Percentiles rank a stretch among this genome's conserved stretches.
Evolutionary conservation across 2,888 invertebrate species (phyloP).

Genomic region (Chrysolina americana): DNA sequence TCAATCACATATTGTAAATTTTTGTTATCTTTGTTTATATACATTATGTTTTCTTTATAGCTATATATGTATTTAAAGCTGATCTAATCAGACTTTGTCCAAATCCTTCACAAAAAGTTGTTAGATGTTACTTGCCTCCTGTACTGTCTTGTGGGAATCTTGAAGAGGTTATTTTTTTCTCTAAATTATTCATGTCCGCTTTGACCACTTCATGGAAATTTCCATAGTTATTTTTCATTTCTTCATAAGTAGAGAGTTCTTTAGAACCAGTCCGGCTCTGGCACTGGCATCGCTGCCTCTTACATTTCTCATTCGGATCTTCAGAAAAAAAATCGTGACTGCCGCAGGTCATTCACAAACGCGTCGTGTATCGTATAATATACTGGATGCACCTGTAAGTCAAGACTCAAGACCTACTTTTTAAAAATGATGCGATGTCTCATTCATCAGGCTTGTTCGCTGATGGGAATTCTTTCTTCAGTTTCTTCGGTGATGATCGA

Average conservation of each 20-base stretch:
- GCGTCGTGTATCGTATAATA: constrained; percentile 26
- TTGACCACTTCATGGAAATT: too few relatives aligned
- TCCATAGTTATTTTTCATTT: background rate
- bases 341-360: constrained; percentile 39
- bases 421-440: constrained; percentile 34
- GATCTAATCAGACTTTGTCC: too few relatives aligned
- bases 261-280: background rate
- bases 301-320: constrained; percentile 29
- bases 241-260: background rate
- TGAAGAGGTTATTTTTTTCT: too few relatives aligned
- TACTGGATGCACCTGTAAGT: constrained; percentile 49
- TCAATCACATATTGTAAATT: too few relatives aligned
- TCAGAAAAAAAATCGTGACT: constrained; percentile 47
- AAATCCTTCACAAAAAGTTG: too few relatives aligned
- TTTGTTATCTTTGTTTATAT: too few relatives aligned
- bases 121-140: too few relatives aligned
- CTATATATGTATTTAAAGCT: too few relatives aligned
- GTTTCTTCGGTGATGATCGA: background rate
- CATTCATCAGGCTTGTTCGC: background rate
- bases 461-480: background rate
- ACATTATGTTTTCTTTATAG: too few relatives aligned
- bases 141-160: too few relatives aligned
- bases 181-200: too few relatives aligned
- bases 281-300: constrained; percentile 5
- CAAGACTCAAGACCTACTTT: constrained; percentile 53